phyloP scores from a whole-genome alignment of 2,888 invertebrate species.

The Caenorhabditis wallacei region DNA sequence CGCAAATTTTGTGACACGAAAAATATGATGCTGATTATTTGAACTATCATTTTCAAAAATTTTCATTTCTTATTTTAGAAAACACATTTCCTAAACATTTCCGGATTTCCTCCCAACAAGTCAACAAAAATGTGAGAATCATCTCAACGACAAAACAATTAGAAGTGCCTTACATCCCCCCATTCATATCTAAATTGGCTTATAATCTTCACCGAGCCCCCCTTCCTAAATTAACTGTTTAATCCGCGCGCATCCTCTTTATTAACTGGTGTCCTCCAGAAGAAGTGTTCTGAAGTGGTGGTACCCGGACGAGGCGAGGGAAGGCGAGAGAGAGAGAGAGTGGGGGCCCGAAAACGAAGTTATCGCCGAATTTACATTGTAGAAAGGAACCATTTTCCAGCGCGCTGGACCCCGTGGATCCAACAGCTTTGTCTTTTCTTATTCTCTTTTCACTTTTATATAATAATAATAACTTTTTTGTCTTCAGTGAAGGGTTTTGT shows the following conservation, averaged over 20 bases:
- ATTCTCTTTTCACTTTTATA: not conserved
- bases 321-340: not conserved
- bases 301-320: slow-evolving; percentile 12
- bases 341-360: slow-evolving; percentile 53
- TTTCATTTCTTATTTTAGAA: not conserved
- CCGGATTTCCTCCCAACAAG: slow-evolving; percentile 1
- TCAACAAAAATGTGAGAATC: slow-evolving; percentile 1
- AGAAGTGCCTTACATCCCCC: slow-evolving; percentile 15
- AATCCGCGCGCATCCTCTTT: slow-evolving; percentile 35
- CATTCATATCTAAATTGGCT: slow-evolving; percentile 40
- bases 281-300: slow-evolving; percentile 55
- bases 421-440: slow-evolving; percentile 27
- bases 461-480: slow-evolving; percentile 37
- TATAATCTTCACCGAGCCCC: slow-evolving; percentile 23
- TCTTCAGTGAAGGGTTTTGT: not conserved
- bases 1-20: too few species aligned
- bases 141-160: slow-evolving; percentile 28
- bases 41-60: not conserved
- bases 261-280: slow-evolving; percentile 23
- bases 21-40: not conserved
- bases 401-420: slow-evolving; percentile 20
- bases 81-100: not conserved
- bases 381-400: slow-evolving; percentile 60
- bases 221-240: slow-evolving; percentile 34
- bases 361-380: slow-evolving; percentile 67